phyloP scores from a whole-genome alignment of 2,888 invertebrate genomes.

The Sympetrum striolatum region DNA sequence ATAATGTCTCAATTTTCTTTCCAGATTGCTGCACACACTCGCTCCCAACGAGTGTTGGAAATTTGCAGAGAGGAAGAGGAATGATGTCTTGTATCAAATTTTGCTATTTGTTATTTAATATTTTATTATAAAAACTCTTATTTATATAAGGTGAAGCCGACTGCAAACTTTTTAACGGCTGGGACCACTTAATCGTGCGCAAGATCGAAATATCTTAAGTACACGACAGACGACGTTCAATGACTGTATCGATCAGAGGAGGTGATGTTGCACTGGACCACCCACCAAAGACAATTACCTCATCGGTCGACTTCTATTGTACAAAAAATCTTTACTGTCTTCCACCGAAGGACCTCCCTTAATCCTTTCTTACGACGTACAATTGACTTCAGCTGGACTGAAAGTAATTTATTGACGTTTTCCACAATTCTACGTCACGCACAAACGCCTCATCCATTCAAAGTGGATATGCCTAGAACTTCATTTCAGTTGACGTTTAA shows the following conservation, averaged over 20 bases:
- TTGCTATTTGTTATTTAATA: conserved; percentile 32
- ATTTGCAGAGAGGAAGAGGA: conserved; percentile 3
- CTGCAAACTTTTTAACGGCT: background rate
- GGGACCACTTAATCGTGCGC: background rate
- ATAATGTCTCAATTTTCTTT: background rate
- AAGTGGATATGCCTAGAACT: background rate
- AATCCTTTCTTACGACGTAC: background rate
- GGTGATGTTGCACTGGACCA: background rate
- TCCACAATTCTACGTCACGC: background rate
- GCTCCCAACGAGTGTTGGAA: conserved; percentile 5
- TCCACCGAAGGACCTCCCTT: background rate
- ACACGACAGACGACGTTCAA: background rate
- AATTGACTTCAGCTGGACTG: conserved; percentile 8
- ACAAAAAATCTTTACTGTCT: background rate
- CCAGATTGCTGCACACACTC: conserved; percentile 34
- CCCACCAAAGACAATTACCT: background rate
- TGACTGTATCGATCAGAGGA: background rate
- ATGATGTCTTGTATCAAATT: conserved; percentile 6
- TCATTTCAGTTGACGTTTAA: background rate
- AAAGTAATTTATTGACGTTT: background rate
- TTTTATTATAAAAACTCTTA: conserved; percentile 29
- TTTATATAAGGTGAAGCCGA: conserved; percentile 15
- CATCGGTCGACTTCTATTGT: background rate
- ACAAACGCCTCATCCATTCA: background rate
- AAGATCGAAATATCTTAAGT: background rate